Percentiles rank a stretch among this genome's conserved stretches.
Evolutionary conservation across 2,888 invertebrate species (phyloP).

Genomic region (Zaprionus obscuricornis): DNA sequence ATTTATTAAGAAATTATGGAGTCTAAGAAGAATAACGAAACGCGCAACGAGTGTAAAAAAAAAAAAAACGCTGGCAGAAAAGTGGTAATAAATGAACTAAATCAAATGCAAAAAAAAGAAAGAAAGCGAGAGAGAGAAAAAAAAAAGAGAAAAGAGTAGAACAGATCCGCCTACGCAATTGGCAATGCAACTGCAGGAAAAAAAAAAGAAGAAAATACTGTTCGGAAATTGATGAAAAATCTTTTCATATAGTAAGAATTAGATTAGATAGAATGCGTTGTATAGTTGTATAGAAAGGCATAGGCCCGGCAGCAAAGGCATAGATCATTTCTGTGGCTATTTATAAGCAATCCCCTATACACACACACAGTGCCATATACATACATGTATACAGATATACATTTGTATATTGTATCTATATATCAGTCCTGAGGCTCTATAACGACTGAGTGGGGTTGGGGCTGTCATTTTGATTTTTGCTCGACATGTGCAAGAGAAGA

Average conservation of each 20-base stretch:
- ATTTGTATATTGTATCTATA: slow-evolving; percentile 46
- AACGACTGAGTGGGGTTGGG: slow-evolving; percentile 2
- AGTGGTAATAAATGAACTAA: slow-evolving; percentile 60
- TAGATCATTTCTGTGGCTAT: slow-evolving; percentile 65
- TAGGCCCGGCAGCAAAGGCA: slow-evolving; percentile 47
- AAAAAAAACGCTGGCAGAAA: slow-evolving; percentile 53
- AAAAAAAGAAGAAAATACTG: slow-evolving; percentile 8
- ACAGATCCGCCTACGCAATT: slow-evolving; percentile 53
- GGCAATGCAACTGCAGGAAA: slow-evolving; percentile 20
- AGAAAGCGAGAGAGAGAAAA: neutral
- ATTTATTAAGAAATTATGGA: slow-evolving; percentile 58
- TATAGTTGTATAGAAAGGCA: slow-evolving; percentile 17
- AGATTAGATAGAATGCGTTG: no score
- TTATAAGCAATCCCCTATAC: slow-evolving; percentile 54
- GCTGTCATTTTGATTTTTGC: slow-evolving; percentile 70
- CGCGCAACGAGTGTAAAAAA: neutral
- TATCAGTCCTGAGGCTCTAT: slow-evolving; percentile 19
- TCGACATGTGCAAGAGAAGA: slow-evolving; percentile 59
- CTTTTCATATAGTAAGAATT: slow-evolving; percentile 39
- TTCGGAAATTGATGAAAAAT: slow-evolving; percentile 60
- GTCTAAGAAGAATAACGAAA: slow-evolving; percentile 51
- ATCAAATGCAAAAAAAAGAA: slow-evolving; percentile 40
- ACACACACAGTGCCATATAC: slow-evolving; percentile 14
- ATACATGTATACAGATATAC: slow-evolving; percentile 14
- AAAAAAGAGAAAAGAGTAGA: slow-evolving; percentile 1